These are phyloP conservation scores for Ceyx erithaca DNA, from an alignment of 2,797 vertebrate species.

Conservation along the genomic window DNA sequence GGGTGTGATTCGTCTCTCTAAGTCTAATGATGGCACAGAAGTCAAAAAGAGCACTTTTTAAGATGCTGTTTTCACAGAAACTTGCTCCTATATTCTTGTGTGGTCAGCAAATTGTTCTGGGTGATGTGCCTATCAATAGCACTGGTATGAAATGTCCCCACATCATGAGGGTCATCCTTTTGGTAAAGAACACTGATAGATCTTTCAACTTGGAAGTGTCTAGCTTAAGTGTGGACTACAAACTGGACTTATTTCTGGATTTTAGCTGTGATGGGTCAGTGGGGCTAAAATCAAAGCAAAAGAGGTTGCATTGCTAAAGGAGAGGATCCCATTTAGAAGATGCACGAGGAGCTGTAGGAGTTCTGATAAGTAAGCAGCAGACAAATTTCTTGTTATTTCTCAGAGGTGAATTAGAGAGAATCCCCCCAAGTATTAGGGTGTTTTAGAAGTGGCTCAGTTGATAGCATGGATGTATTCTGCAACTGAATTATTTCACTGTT, in stretches of 20 bases:
- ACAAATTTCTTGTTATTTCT: not conserved
- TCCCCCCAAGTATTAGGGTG: not conserved
- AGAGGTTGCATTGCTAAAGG: not conserved
- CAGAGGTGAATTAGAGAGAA: not conserved
- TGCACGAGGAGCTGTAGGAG: not conserved
- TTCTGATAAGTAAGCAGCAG: not conserved
- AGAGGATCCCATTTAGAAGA: not conserved
- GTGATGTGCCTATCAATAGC: not conserved
- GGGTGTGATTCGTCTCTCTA: not conserved
- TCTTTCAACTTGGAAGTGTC: not conserved
- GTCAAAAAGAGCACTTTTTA: not conserved
- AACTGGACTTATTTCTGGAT: not conserved
- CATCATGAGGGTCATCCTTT: not conserved
- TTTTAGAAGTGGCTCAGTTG: not conserved
- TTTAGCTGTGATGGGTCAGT: not conserved
- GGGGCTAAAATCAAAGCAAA: not conserved
- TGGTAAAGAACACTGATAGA: not conserved
- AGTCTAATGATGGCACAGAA: not conserved
- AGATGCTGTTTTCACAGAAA: not conserved
- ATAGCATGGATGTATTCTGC: not conserved
- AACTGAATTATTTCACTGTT: not conserved
- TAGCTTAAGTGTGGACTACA: not conserved
- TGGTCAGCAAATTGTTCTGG: not conserved
- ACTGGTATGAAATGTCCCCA: not conserved
- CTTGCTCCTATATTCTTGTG: not conserved